Evolutionary conservation across 2,113 vertebrate genomes (phyloP).

Genomic region (Pachycephala philippinensis): DNA sequence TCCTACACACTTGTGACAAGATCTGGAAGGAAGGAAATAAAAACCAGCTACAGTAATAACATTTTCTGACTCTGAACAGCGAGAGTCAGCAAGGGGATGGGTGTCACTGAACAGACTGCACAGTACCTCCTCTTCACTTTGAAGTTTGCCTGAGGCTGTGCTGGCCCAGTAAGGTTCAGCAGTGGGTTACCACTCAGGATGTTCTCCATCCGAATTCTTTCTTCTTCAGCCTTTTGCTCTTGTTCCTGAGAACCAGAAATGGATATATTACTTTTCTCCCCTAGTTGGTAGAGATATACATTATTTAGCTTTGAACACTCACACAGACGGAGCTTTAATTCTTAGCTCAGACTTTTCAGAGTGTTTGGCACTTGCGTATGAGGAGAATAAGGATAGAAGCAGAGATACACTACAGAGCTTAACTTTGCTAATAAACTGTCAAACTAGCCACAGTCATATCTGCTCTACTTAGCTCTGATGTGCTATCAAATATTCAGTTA

Average conservation of each 20-base stretch:
- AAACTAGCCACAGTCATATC: neutral
- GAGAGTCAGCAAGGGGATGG: neutral
- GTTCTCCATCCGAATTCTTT: slow-evolving; percentile 97
- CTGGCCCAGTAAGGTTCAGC: slow-evolving; percentile 89
- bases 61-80: neutral
- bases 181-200: slow-evolving; percentile 95
- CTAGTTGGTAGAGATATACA: neutral
- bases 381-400: neutral
- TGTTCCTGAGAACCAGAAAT: slow-evolving; percentile 79
- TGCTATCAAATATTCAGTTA: neutral
- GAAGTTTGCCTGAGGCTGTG: slow-evolving; percentile 80
- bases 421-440: neutral
- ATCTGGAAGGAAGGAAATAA: neutral
- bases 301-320: neutral
- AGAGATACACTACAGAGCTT: neutral
- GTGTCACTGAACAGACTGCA: neutral
- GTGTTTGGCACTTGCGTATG: neutral
- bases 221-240: slow-evolving; percentile 96
- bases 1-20: neutral
- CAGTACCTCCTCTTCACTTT: slow-evolving; percentile 94
- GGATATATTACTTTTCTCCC: neutral
- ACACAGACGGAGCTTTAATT: neutral
- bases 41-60: neutral
- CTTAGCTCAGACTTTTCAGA: neutral
- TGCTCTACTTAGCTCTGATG: neutral